Evolutionary conservation across 2,797 vertebrate genomes (phyloP).

Genomic region (Eospalax fontanierii): DNA sequence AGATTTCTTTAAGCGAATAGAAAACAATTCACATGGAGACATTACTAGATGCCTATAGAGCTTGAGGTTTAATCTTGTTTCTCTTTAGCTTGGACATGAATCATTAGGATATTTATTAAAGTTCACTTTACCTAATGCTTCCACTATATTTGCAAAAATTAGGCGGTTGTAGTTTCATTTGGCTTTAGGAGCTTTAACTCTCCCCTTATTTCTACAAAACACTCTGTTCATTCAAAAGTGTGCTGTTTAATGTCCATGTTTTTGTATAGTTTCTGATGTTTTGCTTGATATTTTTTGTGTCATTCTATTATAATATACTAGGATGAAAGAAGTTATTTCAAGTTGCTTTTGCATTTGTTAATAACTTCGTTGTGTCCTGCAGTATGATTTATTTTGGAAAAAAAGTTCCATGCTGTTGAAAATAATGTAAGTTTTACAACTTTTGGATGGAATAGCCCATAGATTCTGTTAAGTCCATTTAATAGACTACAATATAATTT

Average conservation of each 20-base stretch:
- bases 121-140: neutral
- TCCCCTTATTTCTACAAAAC: neutral
- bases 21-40: neutral
- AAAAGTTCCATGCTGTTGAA: neutral
- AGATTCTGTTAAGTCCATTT: neutral
- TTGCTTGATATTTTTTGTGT: neutral
- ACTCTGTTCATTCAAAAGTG: neutral
- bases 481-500: neutral
- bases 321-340: neutral
- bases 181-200: neutral
- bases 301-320: neutral
- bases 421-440: neutral
- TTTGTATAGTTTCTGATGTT: neutral
- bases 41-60: neutral
- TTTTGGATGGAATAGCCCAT: neutral
- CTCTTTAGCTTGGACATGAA: no score
- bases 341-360: neutral
- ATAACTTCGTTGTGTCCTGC: neutral
- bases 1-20: neutral
- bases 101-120: neutral
- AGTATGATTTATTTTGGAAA: neutral
- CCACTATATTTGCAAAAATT: neutral
- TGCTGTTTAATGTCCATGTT: neutral
- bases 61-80: conserved; percentile 4
- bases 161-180: neutral